A percentile compares a stretch with the other conserved stretches of the same genome.
These are phyloP conservation scores for Buphagus erythrorhynchus DNA, from an alignment of 2,797 vertebrate genomes.

Conservation along the genomic window DNA sequence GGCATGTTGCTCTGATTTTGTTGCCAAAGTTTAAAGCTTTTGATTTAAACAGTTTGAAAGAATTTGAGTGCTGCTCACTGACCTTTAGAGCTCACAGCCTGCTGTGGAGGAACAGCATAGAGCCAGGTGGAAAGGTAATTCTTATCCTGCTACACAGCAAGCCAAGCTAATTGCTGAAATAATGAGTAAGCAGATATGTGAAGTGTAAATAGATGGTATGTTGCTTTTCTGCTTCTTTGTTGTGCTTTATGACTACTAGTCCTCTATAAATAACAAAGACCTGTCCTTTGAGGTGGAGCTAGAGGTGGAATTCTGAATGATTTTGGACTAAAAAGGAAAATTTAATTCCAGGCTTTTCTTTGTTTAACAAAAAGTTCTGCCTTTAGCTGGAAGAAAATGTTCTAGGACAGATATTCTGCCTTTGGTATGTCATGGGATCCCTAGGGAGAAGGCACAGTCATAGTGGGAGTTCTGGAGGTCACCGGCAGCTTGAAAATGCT, in stretches of 20 bases:
- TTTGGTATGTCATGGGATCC: conserved; percentile 9
- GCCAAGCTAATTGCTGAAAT: background rate
- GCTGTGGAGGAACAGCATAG: background rate
- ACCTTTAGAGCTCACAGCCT: background rate
- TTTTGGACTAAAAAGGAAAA: background rate
- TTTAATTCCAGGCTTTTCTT: background rate
- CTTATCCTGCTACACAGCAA: background rate
- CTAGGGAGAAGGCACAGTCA: background rate
- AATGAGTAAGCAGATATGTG: background rate
- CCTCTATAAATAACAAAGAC: background rate
- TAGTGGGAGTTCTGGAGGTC: conserved; percentile 32
- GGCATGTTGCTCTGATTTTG: background rate
- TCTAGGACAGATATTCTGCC: conserved; percentile 17
- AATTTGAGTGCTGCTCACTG: background rate
- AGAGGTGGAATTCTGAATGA: background rate
- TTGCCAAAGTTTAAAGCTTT: background rate
- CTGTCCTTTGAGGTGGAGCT: background rate
- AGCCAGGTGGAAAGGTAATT: background rate
- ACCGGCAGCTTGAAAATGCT: background rate
- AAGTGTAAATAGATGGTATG: background rate
- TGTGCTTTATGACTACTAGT: background rate
- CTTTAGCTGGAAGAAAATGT: conserved; percentile 56
- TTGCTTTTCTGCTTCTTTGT: background rate
- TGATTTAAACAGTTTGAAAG: background rate
- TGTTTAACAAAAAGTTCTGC: background rate